Conservation (phyloP, 1,140 invertebrate species). For the Brachionus asplanchnoidis region DNA sequence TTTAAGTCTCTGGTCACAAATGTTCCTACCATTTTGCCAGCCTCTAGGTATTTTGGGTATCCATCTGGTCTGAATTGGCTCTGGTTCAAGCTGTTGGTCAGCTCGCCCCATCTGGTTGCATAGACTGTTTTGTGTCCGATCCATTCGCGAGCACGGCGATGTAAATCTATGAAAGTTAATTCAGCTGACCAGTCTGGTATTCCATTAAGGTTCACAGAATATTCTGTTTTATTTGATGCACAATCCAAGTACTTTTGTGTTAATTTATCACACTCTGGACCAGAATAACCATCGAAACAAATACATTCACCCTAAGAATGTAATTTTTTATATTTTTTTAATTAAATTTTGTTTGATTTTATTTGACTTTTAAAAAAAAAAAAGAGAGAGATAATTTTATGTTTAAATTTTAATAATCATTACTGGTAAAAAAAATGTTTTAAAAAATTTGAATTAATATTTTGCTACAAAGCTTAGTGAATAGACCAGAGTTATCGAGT, state of each 20-base stretch:
- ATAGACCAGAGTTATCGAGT: too few relatives aligned
- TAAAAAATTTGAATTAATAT: too few relatives aligned
- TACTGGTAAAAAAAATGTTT: too few relatives aligned
- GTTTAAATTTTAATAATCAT: too few relatives aligned
- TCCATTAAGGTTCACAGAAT: conserved; percentile 46
- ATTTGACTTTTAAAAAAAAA: too few relatives aligned
- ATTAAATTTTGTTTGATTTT: too few relatives aligned
- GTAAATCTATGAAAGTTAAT: conserved; percentile 47
- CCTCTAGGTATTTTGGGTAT: conserved; percentile 45
- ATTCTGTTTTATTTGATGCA: neutral
- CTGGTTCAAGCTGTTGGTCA: conserved; percentile 43
- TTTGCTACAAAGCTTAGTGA: too few relatives aligned
- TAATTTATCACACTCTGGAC: neutral
- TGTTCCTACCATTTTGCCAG: conserved; percentile 44
- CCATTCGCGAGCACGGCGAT: conserved; percentile 46
- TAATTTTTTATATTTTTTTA: too few relatives aligned
- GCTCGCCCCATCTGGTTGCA: conserved; percentile 44
- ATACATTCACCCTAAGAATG: neutral
- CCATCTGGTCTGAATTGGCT: conserved; percentile 45
- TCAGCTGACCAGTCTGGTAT: conserved; percentile 47
- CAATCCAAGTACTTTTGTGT: neutral
- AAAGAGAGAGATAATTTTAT: too few relatives aligned
- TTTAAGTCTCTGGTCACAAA: conserved; percentile 43
- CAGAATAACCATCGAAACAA: neutral
- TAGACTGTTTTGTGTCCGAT: conserved; percentile 44